phyloP scores from a whole-genome alignment of 2,888 invertebrate species.

The Stenotaenia linearis region DNA sequence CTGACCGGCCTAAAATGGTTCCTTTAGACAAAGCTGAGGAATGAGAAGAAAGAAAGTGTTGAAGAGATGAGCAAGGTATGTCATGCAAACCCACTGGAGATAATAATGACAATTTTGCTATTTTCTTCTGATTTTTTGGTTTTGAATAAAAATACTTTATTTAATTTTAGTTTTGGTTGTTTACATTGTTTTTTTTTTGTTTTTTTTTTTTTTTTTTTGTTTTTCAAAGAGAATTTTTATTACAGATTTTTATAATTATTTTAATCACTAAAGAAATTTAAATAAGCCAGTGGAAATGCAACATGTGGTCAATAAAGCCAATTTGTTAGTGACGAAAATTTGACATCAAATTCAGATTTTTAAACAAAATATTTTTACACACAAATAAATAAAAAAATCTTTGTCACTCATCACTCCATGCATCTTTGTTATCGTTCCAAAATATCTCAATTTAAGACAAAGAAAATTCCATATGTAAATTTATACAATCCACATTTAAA shows the following conservation, averaged over 20 bases:
- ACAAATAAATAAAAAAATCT: background rate
- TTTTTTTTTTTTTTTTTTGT: background rate
- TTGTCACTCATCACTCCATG: background rate
- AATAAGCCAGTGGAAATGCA: background rate
- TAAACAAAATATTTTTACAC: background rate
- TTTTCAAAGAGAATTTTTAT: background rate
- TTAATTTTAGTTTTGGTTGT: background rate
- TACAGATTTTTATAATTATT: background rate
- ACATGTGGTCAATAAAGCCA: background rate
- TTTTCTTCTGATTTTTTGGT: background rate
- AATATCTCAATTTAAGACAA: background rate
- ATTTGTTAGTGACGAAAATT: background rate
- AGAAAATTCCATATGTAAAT: background rate
- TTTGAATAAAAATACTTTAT: background rate
- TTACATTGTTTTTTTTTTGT: background rate
- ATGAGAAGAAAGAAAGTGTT: background rate
- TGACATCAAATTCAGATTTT: background rate
- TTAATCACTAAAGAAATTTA: background rate
- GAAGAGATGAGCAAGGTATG: background rate
- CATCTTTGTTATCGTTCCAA: background rate
- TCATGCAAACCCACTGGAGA: background rate
- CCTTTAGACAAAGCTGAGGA: conserved; percentile 13
- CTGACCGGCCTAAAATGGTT: background rate
- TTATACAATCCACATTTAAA: background rate
- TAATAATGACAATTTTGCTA: background rate